Base-by-base conservation (phyloP, 2,797 vertebrate genomes). In the Melanotaenia nigrans region DNA sequence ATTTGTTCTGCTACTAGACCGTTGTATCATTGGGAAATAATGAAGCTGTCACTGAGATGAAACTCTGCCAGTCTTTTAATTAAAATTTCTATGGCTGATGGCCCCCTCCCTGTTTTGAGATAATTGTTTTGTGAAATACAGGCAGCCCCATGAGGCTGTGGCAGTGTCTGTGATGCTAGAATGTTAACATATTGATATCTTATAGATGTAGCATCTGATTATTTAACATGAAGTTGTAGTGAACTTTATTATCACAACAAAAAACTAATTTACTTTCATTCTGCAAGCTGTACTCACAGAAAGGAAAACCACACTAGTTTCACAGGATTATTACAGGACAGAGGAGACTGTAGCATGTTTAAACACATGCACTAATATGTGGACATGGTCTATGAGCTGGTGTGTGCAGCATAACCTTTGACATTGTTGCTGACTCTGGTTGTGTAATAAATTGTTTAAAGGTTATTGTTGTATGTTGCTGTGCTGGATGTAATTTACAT, bases 11-110 rank as follows among this genome's bases (percentile, higher is more conserved):
- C 83, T 63, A 22, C 58, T 32, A 66, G 77, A 73, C 66, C 68
- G 71, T 82, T 91, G 91, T 85, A 89, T 90, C 89, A 85, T 70
- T 35, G 65, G 42, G 67, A 83, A 90, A 85, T 92, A 93, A 92
- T 92, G 78, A 79, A 91, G 88, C 85, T 88, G 88, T 92, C 89
- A 89, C 85, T 81, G 83, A 85, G 87, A 90, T 84, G 85, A 87
- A 86, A 83, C 87, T 80, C 78, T 80, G 87, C 79, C 85, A 89
- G 90, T 87, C 89, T 89, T 90, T 90, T 92, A 91, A 92, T 92
- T 92, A 90, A 90, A 91, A 89, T 85, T 81, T 86, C 74, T 77
- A 77, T 38, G 70, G 75, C 47, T 71, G 72, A 67, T 61, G 25
- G 65, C 69, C 68, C 74, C 63, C 75, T 66, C 68, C 72, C 63